Base-by-base conservation (phyloP, 2,113 vertebrate species). In the Glaucidium brasilianum region DNA sequence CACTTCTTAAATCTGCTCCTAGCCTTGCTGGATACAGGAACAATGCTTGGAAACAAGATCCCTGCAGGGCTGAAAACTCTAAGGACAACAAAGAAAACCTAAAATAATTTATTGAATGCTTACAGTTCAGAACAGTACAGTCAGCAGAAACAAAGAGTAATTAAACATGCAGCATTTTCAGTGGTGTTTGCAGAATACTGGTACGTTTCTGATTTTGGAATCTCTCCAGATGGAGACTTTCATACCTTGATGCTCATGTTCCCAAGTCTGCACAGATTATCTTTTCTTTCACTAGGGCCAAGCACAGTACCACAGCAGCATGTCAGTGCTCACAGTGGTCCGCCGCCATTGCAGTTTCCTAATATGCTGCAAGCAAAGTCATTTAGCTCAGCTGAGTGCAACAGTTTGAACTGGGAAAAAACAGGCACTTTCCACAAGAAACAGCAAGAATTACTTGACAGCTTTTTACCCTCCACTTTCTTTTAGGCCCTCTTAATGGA, bases 11-110 rank as follows among this genome's bases (percentile, higher is more conserved):
- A 90, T 85, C 73, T 85, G 63, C 76, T 74, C 88, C 74, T 94
- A 62, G 84, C 22, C 41, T 75, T 17, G 14, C 56, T 96, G 84
- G 77, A 87, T 83, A 41, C 50, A 91, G 83, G 37, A 97, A 95
- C 91, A 97, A 96, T 94, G 62, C 74, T 96, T 96, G 96, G 91
- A 97, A 97, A 96, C 43, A 39, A 92, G 92, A 92, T 82, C 90
- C 71, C 84, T 79, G 86, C 49, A 79, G 89, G 77, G 91, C 56
- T 80, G 47, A 76, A 90, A 95, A 85, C 37, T 39, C 45, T 45
- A 74, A 79, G 10, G 74, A 92, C 78, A 92, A 95, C 67, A 91
- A 94, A 94, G 74, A 76, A 94, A 94, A 66, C 21, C n/a, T 62
- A 77, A 88, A 90, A 85, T 60, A 25, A 91, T 68, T 85, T 94